Conservation (phyloP, 2,888 invertebrate species). For the Lycia hirtaria region DNA sequence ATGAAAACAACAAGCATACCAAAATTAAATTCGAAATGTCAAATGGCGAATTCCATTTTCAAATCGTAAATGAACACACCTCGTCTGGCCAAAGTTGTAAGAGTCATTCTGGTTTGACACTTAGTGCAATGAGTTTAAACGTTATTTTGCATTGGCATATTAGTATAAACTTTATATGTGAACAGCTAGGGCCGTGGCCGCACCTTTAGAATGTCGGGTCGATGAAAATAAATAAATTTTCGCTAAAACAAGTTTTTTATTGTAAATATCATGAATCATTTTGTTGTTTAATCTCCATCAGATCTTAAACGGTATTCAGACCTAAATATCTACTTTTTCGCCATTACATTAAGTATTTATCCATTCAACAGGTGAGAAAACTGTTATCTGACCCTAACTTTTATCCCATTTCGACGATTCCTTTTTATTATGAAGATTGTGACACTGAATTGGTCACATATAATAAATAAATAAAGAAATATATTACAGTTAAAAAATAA, state of each 20-base stretch:
- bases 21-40: slow-evolving; percentile 54
- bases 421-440: too few species aligned
- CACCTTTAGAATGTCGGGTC: slow-evolving; percentile 22
- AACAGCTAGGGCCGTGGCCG: slow-evolving; percentile 14
- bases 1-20: slow-evolving; percentile 32
- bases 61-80: slow-evolving; percentile 55
- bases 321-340: slow-evolving; percentile 1
- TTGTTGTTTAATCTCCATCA: neutral
- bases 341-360: too few species aligned
- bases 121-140: slow-evolving; percentile 16
- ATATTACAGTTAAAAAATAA: too few species aligned
- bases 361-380: too few species aligned
- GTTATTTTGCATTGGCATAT: slow-evolving; percentile 22
- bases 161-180: slow-evolving; percentile 19
- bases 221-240: slow-evolving; percentile 12
- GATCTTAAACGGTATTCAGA: slow-evolving; percentile 12
- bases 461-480: too few species aligned
- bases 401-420: too few species aligned
- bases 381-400: too few species aligned
- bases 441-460: too few species aligned
- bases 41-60: slow-evolving; percentile 63
- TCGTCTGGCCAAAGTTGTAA: slow-evolving; percentile 26
- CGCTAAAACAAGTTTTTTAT: slow-evolving; percentile 8
- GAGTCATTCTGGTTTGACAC: slow-evolving; percentile 18
- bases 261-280: slow-evolving; percentile 12